Base-by-base conservation (phyloP, 2,888 invertebrate genomes). In the Drosophila maculinotata region DNA sequence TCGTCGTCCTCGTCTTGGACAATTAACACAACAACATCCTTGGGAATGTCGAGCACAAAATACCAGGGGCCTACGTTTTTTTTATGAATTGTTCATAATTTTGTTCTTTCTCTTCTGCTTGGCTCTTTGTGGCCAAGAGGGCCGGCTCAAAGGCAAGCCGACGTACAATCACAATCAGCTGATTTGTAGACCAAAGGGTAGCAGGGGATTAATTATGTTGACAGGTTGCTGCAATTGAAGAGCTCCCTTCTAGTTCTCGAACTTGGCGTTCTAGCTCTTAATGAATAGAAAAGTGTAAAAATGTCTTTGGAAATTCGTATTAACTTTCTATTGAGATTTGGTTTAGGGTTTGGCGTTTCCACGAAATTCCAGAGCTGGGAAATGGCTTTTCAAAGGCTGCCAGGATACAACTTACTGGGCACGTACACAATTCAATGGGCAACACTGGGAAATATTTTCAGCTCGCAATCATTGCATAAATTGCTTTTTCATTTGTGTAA, bases 11-110 rank as follows among this genome's bases (percentile, higher is more conserved):
- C 49, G 15, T 49, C 35, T 12, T 57, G 58, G 70, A 76, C 86
- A 84, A 86, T 84, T 84, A 84, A 82, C 85, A 75, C 82, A 83
- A 76, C 76, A 78, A 63, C 77, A 79, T 82, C 85, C 82, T 85
- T 79, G 72, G 79, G 85, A 79, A 82, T 77, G 64, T 81, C 79
- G 81, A 72, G 65, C 82, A 20, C 20, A 20, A 20, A 20, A 20
- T 20, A 20, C 20, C 20, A 72, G 48, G 64, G 60, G 56, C 69
- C 84, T 80, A 75, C 71, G 20, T 59, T 47, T 78, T 78, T 79
- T 78, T 48, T 83, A 82, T 82, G 79, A 83, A 79, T 85, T 85
- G 78, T 74, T 83, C 83, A 73, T 82, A 79, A 68, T 75, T 75
- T 57, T n/a, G 8, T 51, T 14, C 25, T 14, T 20, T 1, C 15